phyloP scores from a whole-genome alignment of 2,797 vertebrate species.

The Chanos chanos region DNA sequence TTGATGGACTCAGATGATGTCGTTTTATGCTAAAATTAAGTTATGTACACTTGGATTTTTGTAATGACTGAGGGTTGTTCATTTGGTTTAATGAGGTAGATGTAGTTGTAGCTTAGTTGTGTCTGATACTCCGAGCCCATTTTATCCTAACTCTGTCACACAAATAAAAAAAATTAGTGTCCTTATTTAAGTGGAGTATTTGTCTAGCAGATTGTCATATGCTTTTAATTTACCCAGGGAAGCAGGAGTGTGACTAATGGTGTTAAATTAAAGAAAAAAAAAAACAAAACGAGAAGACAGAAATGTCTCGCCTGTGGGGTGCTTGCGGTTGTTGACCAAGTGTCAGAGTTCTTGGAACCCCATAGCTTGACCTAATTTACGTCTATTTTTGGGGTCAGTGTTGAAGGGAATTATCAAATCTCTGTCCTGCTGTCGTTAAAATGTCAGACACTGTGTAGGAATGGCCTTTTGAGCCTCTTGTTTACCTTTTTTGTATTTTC shows the following conservation, averaged over 20 bases:
- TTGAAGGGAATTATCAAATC: not conserved
- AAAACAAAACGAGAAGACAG: not conserved
- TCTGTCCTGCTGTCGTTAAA: slow-evolving; percentile 17
- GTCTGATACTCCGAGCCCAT: not conserved
- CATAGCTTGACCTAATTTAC: slow-evolving; percentile 15
- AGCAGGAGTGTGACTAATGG: not conserved
- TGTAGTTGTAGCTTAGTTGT: not conserved
- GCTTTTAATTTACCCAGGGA: slow-evolving; percentile 11
- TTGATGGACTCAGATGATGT: no score
- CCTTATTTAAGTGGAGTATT: slow-evolving; percentile 8
- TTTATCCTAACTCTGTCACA: not conserved
- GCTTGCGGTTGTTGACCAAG: not conserved
- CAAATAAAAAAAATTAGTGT: not conserved
- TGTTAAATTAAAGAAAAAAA: not conserved
- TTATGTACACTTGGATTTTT: slow-evolving; percentile 2
- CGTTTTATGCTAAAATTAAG: slow-evolving; percentile 18
- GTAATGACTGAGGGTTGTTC: slow-evolving; percentile 9
- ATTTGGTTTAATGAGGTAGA: slow-evolving; percentile 9
- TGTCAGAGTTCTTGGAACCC: not conserved
- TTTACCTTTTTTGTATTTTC: not conserved
- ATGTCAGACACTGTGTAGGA: slow-evolving; percentile 1
- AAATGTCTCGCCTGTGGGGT: not conserved
- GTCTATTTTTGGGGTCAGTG: slow-evolving; percentile 7
- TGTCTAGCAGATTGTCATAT: not conserved
- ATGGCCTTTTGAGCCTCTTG: not conserved